These are phyloP conservation scores for Bombus soroeensis DNA, from an alignment of 1,140 invertebrate genomes.

Conservation along the genomic window DNA sequence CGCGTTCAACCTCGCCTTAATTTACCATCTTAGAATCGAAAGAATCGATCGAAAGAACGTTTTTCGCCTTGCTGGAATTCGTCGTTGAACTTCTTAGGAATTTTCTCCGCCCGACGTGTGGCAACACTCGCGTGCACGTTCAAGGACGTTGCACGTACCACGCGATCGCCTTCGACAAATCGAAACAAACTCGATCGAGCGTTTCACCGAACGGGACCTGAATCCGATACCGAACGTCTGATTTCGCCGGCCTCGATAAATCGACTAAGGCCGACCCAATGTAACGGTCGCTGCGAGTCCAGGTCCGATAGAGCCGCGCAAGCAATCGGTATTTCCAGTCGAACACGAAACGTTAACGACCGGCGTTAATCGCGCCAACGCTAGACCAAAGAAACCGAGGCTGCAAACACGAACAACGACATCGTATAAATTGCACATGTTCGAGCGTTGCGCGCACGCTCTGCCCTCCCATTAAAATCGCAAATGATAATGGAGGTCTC, in stretches of 20 bases:
- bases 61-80: not conserved
- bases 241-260: conserved; percentile 62
- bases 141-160: not conserved
- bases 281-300: conserved; percentile 57
- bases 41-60: not conserved
- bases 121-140: not conserved
- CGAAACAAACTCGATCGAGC: conserved; percentile 40
- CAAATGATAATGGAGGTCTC: conserved; percentile 26
- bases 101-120: not conserved
- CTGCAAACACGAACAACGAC: not conserved
- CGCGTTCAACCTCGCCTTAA: not conserved
- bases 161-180: conserved; percentile 37
- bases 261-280: conserved; percentile 48
- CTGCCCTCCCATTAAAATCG: not conserved
- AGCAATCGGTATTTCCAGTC: not conserved
- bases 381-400: not conserved
- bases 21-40: not conserved
- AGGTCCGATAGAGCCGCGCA: not conserved
- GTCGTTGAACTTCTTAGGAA: too few species aligned
- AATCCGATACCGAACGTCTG: conserved; percentile 56
- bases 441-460: too few species aligned
- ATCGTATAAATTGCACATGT: not conserved
- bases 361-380: conserved; percentile 24
- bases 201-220: conserved; percentile 40
- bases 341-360: not conserved